Conservation (phyloP, 1,140 invertebrate genomes). For the Calephelis nemesis region DNA sequence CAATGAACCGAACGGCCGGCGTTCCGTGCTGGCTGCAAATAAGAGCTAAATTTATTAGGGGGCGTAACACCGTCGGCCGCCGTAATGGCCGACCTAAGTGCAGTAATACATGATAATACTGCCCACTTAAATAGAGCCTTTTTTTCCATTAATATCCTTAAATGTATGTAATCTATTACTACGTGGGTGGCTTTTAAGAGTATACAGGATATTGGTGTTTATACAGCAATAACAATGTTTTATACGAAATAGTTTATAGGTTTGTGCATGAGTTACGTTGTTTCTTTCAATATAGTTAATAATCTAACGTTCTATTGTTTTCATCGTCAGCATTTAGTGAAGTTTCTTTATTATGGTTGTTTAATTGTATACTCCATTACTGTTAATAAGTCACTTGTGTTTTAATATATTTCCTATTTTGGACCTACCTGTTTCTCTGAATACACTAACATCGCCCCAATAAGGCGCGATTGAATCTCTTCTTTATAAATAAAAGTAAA, state of each 20-base stretch:
- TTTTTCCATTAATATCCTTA: conserved; percentile 23
- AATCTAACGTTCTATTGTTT: too few relatives aligned
- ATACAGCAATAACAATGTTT: neutral
- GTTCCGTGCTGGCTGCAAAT: conserved; percentile 36
- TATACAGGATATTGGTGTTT: conserved; percentile 4
- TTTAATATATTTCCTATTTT: too few relatives aligned
- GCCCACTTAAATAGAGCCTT: conserved; percentile 21
- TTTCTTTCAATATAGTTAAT: neutral
- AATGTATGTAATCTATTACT: conserved; percentile 13
- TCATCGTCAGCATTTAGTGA: too few relatives aligned
- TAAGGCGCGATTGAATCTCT: too few relatives aligned
- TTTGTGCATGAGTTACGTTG: neutral
- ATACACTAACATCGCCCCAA: too few relatives aligned
- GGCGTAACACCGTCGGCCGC: conserved; percentile 40
- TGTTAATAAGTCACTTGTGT: too few relatives aligned
- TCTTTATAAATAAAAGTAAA: too few relatives aligned
- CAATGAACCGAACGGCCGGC: conserved; percentile 17
- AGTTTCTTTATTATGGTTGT: too few relatives aligned
- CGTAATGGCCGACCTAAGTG: conserved; percentile 43
- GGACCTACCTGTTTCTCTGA: too few relatives aligned
- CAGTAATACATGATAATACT: conserved; percentile 40
- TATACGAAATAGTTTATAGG: too few relatives aligned
- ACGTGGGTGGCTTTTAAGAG: neutral
- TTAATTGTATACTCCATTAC: too few relatives aligned
- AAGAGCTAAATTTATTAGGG: conserved; percentile 55